A percentile compares a stretch with the other conserved stretches of the same genome.
Evolutionary conservation across 2,113 vertebrate species (phyloP).

Genomic region (Chamaetylas fuelleborni): DNA sequence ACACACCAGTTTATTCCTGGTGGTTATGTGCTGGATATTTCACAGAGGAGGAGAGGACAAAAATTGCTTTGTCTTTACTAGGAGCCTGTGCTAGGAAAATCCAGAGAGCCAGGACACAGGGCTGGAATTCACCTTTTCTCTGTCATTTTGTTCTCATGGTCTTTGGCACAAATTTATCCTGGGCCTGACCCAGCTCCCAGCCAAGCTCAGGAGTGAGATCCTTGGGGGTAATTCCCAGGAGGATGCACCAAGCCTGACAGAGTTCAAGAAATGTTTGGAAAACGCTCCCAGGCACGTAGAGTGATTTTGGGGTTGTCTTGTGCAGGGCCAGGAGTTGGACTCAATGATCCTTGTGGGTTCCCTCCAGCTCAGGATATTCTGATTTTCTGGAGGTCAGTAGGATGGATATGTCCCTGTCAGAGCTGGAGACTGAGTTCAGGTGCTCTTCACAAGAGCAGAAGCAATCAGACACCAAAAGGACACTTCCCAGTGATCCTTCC

Average conservation of each 20-base stretch:
- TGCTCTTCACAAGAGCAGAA: background rate
- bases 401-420: too few relatives aligned
- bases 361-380: background rate
- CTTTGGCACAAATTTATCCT: background rate
- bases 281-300: rapidly evolving
- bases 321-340: background rate
- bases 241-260: background rate
- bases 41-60: background rate
- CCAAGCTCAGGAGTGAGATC: background rate
- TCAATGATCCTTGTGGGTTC: background rate
- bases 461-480: background rate
- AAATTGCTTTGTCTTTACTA: background rate
- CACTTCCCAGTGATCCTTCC: background rate
- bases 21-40: background rate
- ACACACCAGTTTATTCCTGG: background rate
- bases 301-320: background rate
- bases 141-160: background rate
- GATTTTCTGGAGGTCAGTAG: background rate
- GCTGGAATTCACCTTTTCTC: background rate
- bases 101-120: background rate
- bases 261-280: background rate
- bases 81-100: background rate
- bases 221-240: background rate
- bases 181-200: background rate
- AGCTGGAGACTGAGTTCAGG: background rate